phyloP scores from a whole-genome alignment of 2,888 invertebrate genomes.

The Macaria liturata region DNA sequence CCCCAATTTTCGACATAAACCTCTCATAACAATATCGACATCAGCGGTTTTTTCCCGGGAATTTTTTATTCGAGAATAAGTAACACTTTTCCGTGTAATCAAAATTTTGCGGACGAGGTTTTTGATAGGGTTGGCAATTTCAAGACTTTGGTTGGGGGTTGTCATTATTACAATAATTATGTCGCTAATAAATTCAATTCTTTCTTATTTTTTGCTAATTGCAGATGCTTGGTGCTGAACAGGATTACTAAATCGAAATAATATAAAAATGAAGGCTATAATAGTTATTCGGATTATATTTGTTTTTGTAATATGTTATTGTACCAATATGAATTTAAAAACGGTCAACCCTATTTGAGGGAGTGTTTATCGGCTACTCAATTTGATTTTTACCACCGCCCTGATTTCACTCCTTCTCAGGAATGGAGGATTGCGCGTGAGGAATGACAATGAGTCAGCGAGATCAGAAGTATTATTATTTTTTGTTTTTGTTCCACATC shows the following conservation, averaged over 20 bases:
- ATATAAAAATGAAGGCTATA: too few relatives aligned
- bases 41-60: constrained; percentile 70
- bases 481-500: too few relatives aligned
- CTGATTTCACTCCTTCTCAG: constrained; percentile 49
- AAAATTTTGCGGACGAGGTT: constrained; percentile 66
- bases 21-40: constrained; percentile 84
- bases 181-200: too few relatives aligned
- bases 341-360: constrained; percentile 33
- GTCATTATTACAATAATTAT: too few relatives aligned
- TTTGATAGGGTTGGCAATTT: constrained; percentile 34
- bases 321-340: neutral
- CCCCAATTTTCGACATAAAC: constrained; percentile 83
- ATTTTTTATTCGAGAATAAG: constrained; percentile 80
- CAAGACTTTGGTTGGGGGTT: too few relatives aligned
- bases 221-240: too few relatives aligned
- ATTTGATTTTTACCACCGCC: constrained; percentile 79
- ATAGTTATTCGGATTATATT: too few relatives aligned
- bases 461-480: constrained; percentile 32
- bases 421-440: constrained; percentile 60
- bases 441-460: constrained; percentile 52
- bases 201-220: too few relatives aligned
- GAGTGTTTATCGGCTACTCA: constrained; percentile 80
- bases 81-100: constrained; percentile 80
- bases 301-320: too few relatives aligned
- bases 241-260: too few relatives aligned